These are phyloP conservation scores for Agonopterix arenella DNA, from an alignment of 2,888 invertebrate genomes.

Conservation along the genomic window DNA sequence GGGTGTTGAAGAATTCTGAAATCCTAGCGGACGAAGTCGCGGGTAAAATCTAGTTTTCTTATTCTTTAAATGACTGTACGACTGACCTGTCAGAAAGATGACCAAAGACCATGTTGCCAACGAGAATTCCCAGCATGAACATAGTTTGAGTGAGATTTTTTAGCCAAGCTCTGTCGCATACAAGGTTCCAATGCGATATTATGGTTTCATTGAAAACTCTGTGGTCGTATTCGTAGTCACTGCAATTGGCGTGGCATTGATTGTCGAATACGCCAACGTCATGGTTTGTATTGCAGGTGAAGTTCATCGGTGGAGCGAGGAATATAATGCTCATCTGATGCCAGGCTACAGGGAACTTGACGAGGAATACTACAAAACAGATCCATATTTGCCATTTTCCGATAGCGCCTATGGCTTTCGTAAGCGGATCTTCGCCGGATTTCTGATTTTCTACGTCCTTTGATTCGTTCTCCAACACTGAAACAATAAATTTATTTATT, in stretches of 20 bases:
- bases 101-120: conserved; percentile 86
- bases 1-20: too few species aligned
- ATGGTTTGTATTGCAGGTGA: conserved; percentile 57
- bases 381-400: conserved; percentile 86
- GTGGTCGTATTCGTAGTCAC: conserved; percentile 77
- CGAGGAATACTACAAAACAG: conserved; percentile 81
- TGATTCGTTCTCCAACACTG: conserved; percentile 59
- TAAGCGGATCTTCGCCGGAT: conserved; percentile 76
- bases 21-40: too few species aligned
- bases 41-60: too few species aligned
- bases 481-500: conserved; percentile 17
- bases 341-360: conserved; percentile 89
- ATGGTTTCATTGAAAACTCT: conserved; percentile 84
- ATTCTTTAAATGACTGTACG: neutral
- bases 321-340: conserved; percentile 88
- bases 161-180: conserved; percentile 80
- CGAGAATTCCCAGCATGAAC: conserved; percentile 86
- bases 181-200: conserved; percentile 84
- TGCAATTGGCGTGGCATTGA: conserved; percentile 73
- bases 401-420: conserved; percentile 82
- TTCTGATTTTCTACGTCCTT: conserved; percentile 44
- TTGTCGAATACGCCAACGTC: conserved; percentile 51
- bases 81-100: conserved; percentile 84
- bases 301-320: conserved; percentile 81
- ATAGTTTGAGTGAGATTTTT: conserved; percentile 86